These are phyloP conservation scores for Microcebus tavaratra DNA, from an alignment of 2,113 vertebrate genomes.

Conservation along the genomic window DNA sequence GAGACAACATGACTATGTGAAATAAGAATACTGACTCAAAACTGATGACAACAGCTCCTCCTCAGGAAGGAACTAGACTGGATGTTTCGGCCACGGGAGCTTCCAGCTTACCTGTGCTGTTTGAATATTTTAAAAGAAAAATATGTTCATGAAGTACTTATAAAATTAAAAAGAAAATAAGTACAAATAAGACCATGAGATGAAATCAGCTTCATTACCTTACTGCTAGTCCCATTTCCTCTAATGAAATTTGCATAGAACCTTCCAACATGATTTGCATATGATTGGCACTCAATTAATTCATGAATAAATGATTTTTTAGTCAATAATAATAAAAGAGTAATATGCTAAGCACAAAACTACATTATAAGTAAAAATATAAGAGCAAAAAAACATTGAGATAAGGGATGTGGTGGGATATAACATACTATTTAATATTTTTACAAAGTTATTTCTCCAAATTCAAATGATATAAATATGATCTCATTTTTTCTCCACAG, in stretches of 20 bases:
- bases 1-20: neutral
- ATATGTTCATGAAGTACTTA: neutral
- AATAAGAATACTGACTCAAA: neutral
- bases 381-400: neutral
- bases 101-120: neutral
- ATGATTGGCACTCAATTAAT: neutral
- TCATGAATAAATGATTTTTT: neutral
- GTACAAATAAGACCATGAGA: neutral
- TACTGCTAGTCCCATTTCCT: neutral
- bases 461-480: neutral
- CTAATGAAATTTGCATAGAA: neutral
- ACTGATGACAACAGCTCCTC: neutral
- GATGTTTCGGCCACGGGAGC: neutral
- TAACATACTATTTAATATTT: neutral
- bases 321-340: neutral
- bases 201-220: neutral
- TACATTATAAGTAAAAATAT: neutral
- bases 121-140: neutral
- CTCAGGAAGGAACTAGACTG: neutral
- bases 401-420: neutral
- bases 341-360: neutral
- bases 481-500: neutral
- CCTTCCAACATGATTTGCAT: neutral
- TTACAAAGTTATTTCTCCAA: neutral
- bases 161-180: slow-evolving; percentile 4